phyloP scores from a whole-genome alignment of 2,888 invertebrate genomes.

The Corythucha ciliata region DNA sequence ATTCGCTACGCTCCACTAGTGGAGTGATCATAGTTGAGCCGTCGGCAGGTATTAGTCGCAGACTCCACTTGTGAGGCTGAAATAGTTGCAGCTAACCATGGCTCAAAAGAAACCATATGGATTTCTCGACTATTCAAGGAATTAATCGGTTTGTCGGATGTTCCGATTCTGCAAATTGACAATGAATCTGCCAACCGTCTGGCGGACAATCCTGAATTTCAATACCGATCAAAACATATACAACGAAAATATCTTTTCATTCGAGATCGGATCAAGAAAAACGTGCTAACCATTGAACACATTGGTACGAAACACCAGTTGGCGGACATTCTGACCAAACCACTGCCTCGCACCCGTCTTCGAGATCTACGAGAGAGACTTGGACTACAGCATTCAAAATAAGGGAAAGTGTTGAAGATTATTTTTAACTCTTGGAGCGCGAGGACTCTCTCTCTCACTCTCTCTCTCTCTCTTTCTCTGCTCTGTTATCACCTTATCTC shows the following conservation, averaged over 20 bases:
- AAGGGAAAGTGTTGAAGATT: too few species aligned
- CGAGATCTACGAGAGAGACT: slow-evolving; percentile 9
- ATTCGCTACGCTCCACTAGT: background rate
- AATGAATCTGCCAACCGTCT: slow-evolving; percentile 37
- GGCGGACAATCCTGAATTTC: slow-evolving; percentile 38
- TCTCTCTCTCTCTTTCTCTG: too few species aligned
- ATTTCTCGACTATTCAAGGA: slow-evolving; percentile 35
- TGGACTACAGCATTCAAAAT: too few species aligned
- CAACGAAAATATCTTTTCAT: slow-evolving; percentile 22
- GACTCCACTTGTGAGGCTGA: slow-evolving; percentile 27
- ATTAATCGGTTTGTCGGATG: slow-evolving; percentile 30
- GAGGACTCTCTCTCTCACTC: too few species aligned
- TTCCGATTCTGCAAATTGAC: slow-evolving; percentile 35
- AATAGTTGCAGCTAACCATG: slow-evolving; percentile 27
- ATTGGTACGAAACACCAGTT: slow-evolving; percentile 15
- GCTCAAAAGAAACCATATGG: slow-evolving; percentile 35
- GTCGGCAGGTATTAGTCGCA: slow-evolving; percentile 15
- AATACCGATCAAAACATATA: slow-evolving; percentile 32
- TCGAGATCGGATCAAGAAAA: slow-evolving; percentile 17
- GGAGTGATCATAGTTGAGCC: slow-evolving; percentile 26
- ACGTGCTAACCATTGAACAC: slow-evolving; percentile 10
- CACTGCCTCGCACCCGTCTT: slow-evolving; percentile 10
- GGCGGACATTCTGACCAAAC: slow-evolving; percentile 20
- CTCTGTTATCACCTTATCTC: too few species aligned
- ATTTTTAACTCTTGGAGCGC: too few species aligned